Conservation (phyloP, 2,797 vertebrate genomes). For the Petrocephalus schoutedeni region DNA sequence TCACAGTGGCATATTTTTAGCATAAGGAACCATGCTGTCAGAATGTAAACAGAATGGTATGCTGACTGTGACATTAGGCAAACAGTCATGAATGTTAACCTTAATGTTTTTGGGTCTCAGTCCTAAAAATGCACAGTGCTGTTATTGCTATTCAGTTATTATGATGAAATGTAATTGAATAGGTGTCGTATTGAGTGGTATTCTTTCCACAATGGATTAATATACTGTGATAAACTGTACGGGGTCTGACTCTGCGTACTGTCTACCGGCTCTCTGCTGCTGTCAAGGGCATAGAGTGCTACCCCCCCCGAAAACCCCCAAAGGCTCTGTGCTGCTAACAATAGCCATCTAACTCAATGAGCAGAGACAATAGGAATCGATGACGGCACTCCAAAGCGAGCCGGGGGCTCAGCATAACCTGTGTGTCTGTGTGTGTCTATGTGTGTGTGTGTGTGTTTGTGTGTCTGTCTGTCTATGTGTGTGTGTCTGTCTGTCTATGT, state of each 20-base stretch:
- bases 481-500: constrained; percentile 44
- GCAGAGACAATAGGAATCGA: constrained; percentile 50
- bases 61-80: background rate
- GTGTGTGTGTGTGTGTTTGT: constrained; percentile 42
- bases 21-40: background rate
- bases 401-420: background rate
- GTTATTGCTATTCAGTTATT: background rate
- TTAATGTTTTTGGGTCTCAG: background rate
- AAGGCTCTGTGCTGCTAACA: constrained; percentile 43
- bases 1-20: background rate
- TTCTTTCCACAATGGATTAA: background rate
- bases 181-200: background rate
- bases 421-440: constrained; percentile 47
- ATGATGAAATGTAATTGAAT: background rate
- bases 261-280: background rate
- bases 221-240: background rate
- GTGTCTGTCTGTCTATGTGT: constrained; percentile 31
- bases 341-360: constrained; percentile 38
- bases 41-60: background rate
- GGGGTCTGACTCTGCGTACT: background rate
- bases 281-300: constrained; percentile 10
- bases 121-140: background rate
- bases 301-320: constrained; percentile 27
- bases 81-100: background rate
- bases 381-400: constrained; percentile 36